phyloP scores from a whole-genome alignment of 2,888 invertebrate genomes.

The Athrips mouffetella region DNA sequence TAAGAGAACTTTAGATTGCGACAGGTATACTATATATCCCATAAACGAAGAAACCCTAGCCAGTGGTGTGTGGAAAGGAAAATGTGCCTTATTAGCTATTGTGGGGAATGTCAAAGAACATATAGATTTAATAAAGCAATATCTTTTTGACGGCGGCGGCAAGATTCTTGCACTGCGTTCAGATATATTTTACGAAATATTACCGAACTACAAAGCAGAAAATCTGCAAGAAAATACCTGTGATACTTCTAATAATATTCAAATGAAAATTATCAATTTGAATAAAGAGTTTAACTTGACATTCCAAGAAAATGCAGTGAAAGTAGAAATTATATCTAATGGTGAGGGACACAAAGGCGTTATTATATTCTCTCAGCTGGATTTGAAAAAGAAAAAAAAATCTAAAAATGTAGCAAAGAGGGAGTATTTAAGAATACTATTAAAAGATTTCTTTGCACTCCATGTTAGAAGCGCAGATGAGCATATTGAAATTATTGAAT shows the following conservation, averaged over 20 bases:
- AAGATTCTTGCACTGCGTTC: conserved; percentile 12
- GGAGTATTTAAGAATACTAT: conserved; percentile 4
- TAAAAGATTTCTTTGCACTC: conserved; percentile 6
- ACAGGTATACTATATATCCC: conserved; percentile 76
- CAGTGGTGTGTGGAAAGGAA: conserved; percentile 62
- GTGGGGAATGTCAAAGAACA: conserved; percentile 6
- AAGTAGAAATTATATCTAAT: too few species aligned
- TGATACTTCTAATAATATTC: background rate
- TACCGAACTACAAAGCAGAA: background rate
- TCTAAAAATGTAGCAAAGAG: background rate
- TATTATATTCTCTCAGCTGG: conserved; percentile 6
- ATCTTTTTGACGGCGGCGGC: conserved; percentile 13
- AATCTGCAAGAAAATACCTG: background rate
- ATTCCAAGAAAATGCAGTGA: background rate
- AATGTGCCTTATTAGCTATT: conserved; percentile 47
- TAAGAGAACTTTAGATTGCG: conserved; percentile 73
- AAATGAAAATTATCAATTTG: background rate
- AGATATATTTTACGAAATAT: conserved; percentile 5
- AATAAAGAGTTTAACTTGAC: background rate
- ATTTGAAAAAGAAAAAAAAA: conserved; percentile 1
- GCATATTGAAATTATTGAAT: background rate
- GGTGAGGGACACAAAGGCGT: too few species aligned
- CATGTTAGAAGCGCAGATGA: conserved; percentile 6
- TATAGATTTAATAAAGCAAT: background rate
- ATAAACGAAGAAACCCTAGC: conserved; percentile 35